These are phyloP conservation scores for Pyrocoelia pectoralis DNA, from an alignment of 2,888 invertebrate species.

Conservation along the genomic window DNA sequence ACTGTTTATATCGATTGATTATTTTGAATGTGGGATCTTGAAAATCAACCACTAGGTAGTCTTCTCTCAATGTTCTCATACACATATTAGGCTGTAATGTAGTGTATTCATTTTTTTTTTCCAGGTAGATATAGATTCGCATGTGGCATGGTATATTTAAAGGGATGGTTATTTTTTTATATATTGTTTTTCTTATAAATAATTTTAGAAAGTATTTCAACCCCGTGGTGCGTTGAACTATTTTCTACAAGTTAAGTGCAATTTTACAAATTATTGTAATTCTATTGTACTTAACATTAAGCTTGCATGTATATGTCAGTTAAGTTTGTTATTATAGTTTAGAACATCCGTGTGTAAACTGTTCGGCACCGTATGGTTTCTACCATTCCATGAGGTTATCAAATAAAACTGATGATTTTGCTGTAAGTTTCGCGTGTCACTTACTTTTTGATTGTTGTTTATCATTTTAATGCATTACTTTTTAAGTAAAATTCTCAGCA, in stretches of 20 bases:
- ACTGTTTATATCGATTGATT: not conserved
- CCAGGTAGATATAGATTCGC: constrained; percentile 4
- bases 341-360: constrained; percentile 75
- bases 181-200: constrained; percentile 1
- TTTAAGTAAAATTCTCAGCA: constrained; percentile 3
- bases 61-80: not conserved
- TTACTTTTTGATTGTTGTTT: constrained; percentile 30
- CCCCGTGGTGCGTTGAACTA: not conserved
- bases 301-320: constrained; percentile 53
- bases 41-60: not conserved
- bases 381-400: constrained; percentile 92
- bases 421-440: constrained; percentile 71
- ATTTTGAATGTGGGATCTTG: not conserved
- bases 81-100: not conserved
- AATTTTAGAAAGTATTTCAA: constrained; percentile 2
- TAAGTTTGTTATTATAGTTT: constrained; percentile 65
- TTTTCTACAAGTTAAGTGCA: not conserved
- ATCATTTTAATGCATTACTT: not conserved
- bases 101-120: not conserved
- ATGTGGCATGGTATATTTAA: constrained; percentile 12
- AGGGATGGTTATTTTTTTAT: constrained; percentile 8
- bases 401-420: constrained; percentile 82
- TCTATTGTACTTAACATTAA: not conserved
- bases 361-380: constrained; percentile 96
- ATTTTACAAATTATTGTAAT: too few species aligned